Evolutionary conservation across 2,113 vertebrate genomes (phyloP), one percentile per base, ranked within the genome.

Genomic region (Trochalopteron elliotii): DNA sequence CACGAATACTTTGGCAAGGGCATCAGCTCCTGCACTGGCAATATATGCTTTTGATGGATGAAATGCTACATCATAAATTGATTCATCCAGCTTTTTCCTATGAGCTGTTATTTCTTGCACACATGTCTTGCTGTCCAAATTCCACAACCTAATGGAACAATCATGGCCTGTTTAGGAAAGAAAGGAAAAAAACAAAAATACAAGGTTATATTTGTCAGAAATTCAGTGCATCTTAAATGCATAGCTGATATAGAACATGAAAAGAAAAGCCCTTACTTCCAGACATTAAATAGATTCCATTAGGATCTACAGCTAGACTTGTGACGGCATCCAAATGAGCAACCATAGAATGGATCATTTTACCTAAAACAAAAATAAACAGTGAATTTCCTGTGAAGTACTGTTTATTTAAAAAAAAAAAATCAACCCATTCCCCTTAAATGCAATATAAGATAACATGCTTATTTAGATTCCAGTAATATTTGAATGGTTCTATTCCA

Each of bases 261-360:
- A 70, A 95, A 69, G 59, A 74, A 84, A n/a, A 3, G 5, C 0
- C 3, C 99, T 99, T 98, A 99, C 99, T 99, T 98, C 99, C 99
- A 85, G 99, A 99, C 99, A 99, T 99, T 98, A 99, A 98, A 98
- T 99, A 99, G 97, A 99, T 99, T 97, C 99, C 99, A 96, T 99
- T 99, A 67, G 99, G 99, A 98, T 99, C 99, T 93, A 99, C 99
- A 80, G 99, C 99, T 98, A 99, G 98, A 97, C 99, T 99, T 97
- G 99, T 99, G 85, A 99, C 99, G 59, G 99, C 99, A 94, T 99
- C 99, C 98, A 99, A 98, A 93, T 99, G 99, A 97, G 99, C 99
- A 97, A 99, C 99, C 99, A 99, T 99, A 90, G 99, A 98, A 96
- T 99, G 99, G 97, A 99, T 99, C 97, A 98, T 98, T 98, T 99